Conservation (phyloP, 1,140 invertebrate species). For the Pseudachorutes palmiensis region DNA sequence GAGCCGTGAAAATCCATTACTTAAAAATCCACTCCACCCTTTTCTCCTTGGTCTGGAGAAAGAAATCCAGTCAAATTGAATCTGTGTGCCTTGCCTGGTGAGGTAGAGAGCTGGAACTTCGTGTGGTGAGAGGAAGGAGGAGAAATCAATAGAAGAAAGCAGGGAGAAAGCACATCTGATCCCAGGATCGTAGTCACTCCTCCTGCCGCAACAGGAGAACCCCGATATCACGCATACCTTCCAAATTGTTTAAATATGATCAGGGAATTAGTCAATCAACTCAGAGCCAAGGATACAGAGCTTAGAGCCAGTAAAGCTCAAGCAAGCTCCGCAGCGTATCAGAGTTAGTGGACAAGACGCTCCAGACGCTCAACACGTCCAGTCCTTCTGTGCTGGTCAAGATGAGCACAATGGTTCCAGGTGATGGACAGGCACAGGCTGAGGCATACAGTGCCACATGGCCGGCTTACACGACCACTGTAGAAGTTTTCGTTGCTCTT, state of each 20-base stretch:
- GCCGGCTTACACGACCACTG: background rate
- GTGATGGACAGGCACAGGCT: background rate
- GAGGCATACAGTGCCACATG: background rate
- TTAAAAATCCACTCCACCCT: background rate
- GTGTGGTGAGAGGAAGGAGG: background rate
- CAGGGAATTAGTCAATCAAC: too few species aligned
- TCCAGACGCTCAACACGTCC: too few species aligned
- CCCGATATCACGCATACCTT: too few species aligned
- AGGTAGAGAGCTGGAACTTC: background rate
- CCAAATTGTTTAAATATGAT: too few species aligned
- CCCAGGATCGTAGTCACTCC: too few species aligned
- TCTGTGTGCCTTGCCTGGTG: too few species aligned
- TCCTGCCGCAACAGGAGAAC: too few species aligned
- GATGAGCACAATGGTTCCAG: background rate
- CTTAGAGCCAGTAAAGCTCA: too few species aligned
- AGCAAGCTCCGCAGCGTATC: too few species aligned
- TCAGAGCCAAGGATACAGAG: too few species aligned
- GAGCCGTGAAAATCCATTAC: background rate
- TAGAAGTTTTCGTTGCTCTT: slow-evolving; percentile 5
- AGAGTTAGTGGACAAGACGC: too few species aligned
- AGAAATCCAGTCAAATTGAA: background rate
- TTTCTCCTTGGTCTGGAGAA: background rate
- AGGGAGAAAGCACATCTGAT: background rate
- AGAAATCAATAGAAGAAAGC: background rate
- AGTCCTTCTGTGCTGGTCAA: too few species aligned